Conservation (phyloP, 2,113 vertebrate species). For the Eulemur macaco region DNA sequence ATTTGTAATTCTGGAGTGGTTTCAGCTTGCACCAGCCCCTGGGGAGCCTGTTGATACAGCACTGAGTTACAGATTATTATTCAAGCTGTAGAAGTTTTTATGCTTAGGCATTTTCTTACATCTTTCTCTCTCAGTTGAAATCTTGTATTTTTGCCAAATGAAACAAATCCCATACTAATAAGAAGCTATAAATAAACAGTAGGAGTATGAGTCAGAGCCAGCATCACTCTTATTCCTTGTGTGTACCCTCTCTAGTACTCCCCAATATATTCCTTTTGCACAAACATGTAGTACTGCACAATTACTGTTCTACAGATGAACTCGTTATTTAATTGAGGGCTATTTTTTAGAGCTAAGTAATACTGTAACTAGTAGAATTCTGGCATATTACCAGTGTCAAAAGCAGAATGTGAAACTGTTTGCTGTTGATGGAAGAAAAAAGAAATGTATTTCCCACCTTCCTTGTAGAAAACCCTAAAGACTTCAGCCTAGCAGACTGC, state of each 20-base stretch:
- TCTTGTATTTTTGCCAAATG: conserved; percentile 63
- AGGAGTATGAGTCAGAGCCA: conserved; percentile 38
- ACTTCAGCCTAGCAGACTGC: not conserved
- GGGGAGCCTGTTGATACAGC: conserved; percentile 25
- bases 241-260: not conserved
- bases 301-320: not conserved
- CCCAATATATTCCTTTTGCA: not conserved
- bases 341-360: not conserved
- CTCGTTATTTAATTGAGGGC: not conserved
- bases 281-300: not conserved
- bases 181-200: conserved; percentile 48
- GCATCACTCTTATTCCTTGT: not conserved
- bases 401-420: not conserved
- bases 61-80: not conserved
- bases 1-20: not conserved
- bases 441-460: not conserved
- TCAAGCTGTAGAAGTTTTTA: conserved; percentile 14
- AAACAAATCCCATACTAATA: conserved; percentile 57
- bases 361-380: not conserved
- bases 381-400: not conserved
- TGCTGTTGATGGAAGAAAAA: not conserved
- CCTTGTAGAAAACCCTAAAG: not conserved
- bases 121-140: conserved; percentile 50
- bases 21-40: not conserved
- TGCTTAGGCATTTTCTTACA: conserved; percentile 41